Conservation (phyloP, 2,113 vertebrate species). For the Menura novaehollandiae region DNA sequence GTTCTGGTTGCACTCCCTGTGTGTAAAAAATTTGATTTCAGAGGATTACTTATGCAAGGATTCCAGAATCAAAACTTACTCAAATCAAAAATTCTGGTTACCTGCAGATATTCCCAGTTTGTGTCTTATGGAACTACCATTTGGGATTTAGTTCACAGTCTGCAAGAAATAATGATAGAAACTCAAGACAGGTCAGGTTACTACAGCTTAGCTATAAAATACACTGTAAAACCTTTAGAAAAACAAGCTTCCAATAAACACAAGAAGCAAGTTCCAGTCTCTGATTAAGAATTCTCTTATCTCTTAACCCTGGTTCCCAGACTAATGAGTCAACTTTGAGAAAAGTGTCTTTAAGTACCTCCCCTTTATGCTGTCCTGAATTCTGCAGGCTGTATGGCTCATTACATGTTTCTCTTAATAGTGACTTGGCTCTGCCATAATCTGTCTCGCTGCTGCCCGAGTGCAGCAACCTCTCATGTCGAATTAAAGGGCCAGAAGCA, state of each 20-base stretch:
- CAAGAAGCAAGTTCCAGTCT: neutral
- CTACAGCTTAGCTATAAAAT: neutral
- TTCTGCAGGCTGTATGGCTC: neutral
- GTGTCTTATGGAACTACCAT: neutral
- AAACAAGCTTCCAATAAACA: slow-evolving; percentile 15
- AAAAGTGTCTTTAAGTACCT: neutral
- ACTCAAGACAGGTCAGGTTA: neutral
- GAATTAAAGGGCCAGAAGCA: neutral
- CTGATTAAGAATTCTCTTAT: neutral
- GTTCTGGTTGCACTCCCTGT: neutral
- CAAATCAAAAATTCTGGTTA: neutral
- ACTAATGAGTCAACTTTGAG: neutral
- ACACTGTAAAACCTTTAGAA: neutral
- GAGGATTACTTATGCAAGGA: neutral
- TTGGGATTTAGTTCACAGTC: neutral
- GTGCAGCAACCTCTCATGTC: neutral
- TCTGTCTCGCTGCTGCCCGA: neutral
- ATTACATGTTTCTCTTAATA: neutral
- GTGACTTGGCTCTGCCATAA: neutral
- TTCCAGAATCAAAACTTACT: neutral
- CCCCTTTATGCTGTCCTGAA: neutral
- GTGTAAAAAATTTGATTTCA: neutral
- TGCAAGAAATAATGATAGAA: neutral
- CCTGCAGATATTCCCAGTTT: neutral
- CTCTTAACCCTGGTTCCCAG: neutral